Evolutionary conservation across 2,888 invertebrate genomes (phyloP).

Genomic region (Tubulanus polymorphus): DNA sequence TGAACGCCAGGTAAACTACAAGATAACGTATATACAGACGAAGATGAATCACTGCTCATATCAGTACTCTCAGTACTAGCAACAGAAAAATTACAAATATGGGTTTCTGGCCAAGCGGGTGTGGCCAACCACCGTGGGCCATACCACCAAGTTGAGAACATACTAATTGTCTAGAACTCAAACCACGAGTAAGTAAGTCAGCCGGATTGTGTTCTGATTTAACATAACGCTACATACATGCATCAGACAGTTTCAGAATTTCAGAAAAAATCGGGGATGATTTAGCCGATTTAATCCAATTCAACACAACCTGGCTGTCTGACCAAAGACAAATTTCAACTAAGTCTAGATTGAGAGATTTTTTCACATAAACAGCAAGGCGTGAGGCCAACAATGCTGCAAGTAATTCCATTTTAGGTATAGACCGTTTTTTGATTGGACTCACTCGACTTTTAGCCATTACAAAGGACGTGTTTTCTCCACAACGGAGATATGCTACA

Average conservation of each 20-base stretch:
- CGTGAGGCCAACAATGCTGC: constrained; percentile 7
- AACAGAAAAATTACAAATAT: no score
- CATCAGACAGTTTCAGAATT: background rate
- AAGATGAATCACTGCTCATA: no score
- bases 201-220: background rate
- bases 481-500: constrained; percentile 8
- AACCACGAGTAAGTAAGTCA: background rate
- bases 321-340: background rate
- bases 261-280: no score
- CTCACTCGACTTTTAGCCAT: constrained; percentile 14
- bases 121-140: no score
- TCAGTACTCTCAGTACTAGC: no score
- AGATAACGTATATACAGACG: no score
- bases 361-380: constrained; percentile 1
- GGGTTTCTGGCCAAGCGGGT: no score
- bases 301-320: no score
- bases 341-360: no score
- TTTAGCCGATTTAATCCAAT: background rate
- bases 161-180: no score
- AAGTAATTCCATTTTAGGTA: constrained; percentile 15
- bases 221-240: background rate
- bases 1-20: no score
- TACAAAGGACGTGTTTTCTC: constrained; percentile 3
- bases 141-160: no score
- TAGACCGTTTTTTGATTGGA: constrained; percentile 11